Evolutionary conservation across 2,113 vertebrate species (phyloP).

Genomic region (Epinephelus moara): DNA sequence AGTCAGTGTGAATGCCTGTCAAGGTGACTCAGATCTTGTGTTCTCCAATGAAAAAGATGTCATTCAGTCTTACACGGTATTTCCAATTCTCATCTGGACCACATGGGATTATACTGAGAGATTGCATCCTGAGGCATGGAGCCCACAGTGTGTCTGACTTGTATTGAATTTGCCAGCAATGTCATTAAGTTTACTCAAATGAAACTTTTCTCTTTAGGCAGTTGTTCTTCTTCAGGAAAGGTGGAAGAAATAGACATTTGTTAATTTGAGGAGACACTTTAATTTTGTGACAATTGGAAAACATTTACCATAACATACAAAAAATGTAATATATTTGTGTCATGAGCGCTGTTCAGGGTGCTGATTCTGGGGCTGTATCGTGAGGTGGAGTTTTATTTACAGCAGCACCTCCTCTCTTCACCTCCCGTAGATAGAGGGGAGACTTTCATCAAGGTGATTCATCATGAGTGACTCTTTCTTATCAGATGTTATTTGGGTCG

Average conservation of each 20-base stretch:
- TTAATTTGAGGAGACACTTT: no score
- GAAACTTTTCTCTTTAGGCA: background rate
- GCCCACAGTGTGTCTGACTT: background rate
- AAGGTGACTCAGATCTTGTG: background rate
- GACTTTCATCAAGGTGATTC: constrained; percentile 46
- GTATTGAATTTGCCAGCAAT: background rate
- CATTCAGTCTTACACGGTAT: background rate
- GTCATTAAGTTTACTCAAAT: background rate
- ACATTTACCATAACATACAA: background rate
- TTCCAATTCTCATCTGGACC: background rate
- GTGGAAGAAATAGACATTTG: background rate
- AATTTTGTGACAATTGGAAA: background rate
- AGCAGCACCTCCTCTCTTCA: constrained; percentile 21
- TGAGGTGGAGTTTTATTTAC: constrained; percentile 48
- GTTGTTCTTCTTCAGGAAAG: background rate
- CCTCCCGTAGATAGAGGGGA: constrained; percentile 1
- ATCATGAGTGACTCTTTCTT: constrained; percentile 44
- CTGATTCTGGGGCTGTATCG: background rate
- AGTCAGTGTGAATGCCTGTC: background rate
- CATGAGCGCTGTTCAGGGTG: background rate
- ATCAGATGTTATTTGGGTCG: constrained; percentile 54
- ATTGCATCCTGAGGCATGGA: background rate
- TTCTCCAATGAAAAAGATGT: background rate
- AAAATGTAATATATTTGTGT: constrained; percentile 6
- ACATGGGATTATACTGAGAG: background rate